A percentile compares a stretch with the other conserved stretches of the same genome.
Conservation (phyloP, 2,797 vertebrate genomes). For the Gorsachius magnificus region DNA sequence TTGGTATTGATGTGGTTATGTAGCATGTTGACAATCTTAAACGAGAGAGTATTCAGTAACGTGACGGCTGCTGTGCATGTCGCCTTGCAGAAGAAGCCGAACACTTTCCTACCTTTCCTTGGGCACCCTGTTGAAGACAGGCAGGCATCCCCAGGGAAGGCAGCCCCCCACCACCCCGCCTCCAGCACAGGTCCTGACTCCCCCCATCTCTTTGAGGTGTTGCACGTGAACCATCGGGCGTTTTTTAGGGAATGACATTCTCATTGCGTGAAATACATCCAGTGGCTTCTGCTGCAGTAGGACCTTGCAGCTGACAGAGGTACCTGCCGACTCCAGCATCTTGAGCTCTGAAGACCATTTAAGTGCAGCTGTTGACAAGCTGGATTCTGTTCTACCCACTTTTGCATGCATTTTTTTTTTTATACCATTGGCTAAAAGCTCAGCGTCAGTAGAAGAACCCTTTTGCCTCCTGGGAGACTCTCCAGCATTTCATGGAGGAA, state of each 20-base stretch:
- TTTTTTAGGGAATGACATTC: background rate
- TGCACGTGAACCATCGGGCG: rapidly evolving
- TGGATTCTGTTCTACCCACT: background rate
- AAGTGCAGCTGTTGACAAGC: background rate
- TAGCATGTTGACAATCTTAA: background rate
- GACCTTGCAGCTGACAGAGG: background rate
- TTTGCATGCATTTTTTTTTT: background rate
- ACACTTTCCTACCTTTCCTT: background rate
- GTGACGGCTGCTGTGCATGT: background rate
- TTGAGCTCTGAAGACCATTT: background rate
- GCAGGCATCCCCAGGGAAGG: background rate
- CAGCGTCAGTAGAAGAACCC: background rate
- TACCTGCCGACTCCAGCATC: background rate
- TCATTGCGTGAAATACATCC: background rate
- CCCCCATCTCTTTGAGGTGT: background rate
- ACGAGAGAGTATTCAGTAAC: background rate
- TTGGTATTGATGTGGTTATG: background rate
- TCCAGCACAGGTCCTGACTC: background rate
- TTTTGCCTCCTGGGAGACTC: background rate
- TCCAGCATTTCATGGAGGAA: background rate
- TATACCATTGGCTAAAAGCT: background rate
- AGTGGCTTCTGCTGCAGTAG: background rate
- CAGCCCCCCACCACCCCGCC: background rate
- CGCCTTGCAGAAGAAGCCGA: rapidly evolving
- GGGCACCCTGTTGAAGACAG: background rate